Evolutionary conservation across 2,888 invertebrate species (phyloP).

Genomic region (Andricus quercusramuli): DNA sequence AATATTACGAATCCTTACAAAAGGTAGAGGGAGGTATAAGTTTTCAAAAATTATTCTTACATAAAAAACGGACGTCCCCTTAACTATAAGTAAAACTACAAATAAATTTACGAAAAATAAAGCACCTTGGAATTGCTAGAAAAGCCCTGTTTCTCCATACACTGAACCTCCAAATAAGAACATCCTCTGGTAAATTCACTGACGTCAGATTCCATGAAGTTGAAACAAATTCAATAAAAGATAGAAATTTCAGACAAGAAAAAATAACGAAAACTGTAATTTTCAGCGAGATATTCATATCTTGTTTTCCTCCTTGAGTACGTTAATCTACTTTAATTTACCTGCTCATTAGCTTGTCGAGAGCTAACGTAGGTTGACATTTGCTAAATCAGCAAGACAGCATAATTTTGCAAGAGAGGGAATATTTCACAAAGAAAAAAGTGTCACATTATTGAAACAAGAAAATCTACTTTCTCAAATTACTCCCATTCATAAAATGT

Average conservation of each 20-base stretch:
- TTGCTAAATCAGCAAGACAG: not conserved
- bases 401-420: not conserved
- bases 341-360: not conserved
- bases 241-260: not conserved
- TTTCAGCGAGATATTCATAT: not conserved
- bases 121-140: slow-evolving; percentile 75
- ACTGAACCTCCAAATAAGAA: slow-evolving; percentile 72
- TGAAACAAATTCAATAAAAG: not conserved
- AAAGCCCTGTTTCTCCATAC: slow-evolving; percentile 77
- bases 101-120: slow-evolving; percentile 48
- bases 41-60: no score
- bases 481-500: not conserved
- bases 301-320: not conserved
- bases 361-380: not conserved
- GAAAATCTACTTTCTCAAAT: not conserved
- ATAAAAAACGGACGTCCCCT: no score
- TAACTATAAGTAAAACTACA: not conserved
- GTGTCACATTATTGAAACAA: not conserved
- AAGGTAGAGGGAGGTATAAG: no score
- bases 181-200: slow-evolving; percentile 57
- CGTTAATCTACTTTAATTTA: not conserved
- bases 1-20: no score
- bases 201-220: slow-evolving; percentile 52
- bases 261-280: not conserved
- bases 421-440: not conserved